Conservation (phyloP, 1,140 invertebrate species). For the Euura saliciscinereae region DNA sequence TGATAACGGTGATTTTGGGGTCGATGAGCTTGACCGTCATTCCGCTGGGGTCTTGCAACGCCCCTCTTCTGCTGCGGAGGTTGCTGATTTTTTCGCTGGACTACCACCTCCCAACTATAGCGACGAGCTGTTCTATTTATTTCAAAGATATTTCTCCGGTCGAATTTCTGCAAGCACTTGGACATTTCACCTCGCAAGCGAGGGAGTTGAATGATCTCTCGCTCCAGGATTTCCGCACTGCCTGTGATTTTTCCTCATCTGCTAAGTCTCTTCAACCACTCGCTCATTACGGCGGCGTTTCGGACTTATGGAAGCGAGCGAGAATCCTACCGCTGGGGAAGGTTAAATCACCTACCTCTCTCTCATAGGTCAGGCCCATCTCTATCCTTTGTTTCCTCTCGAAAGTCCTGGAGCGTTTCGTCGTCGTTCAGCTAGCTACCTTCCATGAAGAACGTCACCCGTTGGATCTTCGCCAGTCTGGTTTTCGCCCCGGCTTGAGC, state of each 20-base stretch:
- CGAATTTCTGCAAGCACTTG: background rate
- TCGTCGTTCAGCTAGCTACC: background rate
- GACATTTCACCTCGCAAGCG: background rate
- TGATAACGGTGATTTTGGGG: background rate
- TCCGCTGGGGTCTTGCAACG: background rate
- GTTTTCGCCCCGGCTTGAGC: too few relatives aligned
- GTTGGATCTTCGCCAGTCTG: too few relatives aligned
- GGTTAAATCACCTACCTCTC: background rate
- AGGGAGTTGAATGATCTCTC: background rate
- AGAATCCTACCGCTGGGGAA: background rate
- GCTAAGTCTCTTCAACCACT: background rate
- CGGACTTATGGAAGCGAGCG: background rate
- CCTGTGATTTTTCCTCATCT: background rate
- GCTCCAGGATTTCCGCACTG: background rate
- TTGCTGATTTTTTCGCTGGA: background rate
- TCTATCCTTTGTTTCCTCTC: background rate
- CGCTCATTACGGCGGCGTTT: background rate
- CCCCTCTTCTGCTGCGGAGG: background rate
- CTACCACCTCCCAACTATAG: background rate
- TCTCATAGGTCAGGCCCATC: background rate
- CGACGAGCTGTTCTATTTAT: background rate
- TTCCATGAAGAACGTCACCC: background rate
- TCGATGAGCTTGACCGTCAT: background rate
- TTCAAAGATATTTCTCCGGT: background rate
- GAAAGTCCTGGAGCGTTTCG: background rate